A percentile compares a stretch with the other conserved stretches of the same genome.
phyloP scores from a whole-genome alignment of 1,140 invertebrate genomes.

The Lordiphosa stackelbergi region DNA sequence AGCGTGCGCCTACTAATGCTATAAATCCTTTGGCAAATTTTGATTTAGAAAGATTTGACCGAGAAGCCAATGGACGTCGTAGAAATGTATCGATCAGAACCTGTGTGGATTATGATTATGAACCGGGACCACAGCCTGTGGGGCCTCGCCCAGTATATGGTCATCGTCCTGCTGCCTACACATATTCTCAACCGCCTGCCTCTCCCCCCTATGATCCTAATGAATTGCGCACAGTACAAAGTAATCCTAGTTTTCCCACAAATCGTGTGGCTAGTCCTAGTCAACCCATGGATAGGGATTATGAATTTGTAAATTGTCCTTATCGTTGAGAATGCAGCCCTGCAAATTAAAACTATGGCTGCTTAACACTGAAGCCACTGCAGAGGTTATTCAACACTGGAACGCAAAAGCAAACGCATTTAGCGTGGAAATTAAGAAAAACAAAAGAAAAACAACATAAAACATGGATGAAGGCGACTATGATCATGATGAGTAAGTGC shows the following conservation, averaged over 20 bases:
- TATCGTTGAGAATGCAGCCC: background rate
- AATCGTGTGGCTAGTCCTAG: background rate
- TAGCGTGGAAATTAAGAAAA: conserved; percentile 31
- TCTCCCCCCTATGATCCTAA: background rate
- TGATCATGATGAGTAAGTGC: conserved; percentile 85
- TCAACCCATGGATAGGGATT: background rate
- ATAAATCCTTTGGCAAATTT: conserved; percentile 16
- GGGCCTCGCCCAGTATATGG: too few relatives aligned
- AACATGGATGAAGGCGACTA: conserved; percentile 88
- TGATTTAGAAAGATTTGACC: conserved; percentile 18
- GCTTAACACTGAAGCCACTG: too few relatives aligned
- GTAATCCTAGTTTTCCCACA: background rate
- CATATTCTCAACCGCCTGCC: too few relatives aligned
- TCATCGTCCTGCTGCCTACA: too few relatives aligned
- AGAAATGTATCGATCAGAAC: conserved; percentile 43
- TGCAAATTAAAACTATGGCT: too few relatives aligned
- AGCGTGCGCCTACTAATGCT: background rate
- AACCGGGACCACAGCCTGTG: background rate
- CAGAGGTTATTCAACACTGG: background rate
- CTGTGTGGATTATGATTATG: conserved; percentile 42
- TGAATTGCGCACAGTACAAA: background rate
- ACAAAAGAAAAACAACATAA: background rate
- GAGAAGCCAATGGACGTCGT: conserved; percentile 12
- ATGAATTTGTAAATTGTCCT: conserved; percentile 3
- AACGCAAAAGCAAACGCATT: conserved; percentile 1